A percentile compares a stretch with the other conserved stretches of the same genome.
Evolutionary conservation across 2,888 invertebrate genomes (phyloP).

Genomic region (Matsumyia berberina): DNA sequence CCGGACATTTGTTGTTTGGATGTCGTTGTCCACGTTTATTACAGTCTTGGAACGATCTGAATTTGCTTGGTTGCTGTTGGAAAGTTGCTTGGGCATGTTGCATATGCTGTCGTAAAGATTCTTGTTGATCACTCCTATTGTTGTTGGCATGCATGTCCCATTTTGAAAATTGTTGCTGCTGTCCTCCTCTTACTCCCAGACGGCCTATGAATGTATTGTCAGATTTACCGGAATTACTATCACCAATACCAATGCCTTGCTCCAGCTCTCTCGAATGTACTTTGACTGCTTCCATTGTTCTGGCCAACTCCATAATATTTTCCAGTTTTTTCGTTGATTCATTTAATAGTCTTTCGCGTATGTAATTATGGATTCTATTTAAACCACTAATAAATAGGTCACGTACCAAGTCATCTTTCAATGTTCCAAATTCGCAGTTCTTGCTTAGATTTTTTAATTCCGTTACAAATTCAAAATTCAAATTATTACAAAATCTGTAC

Average conservation of each 20-base stretch:
- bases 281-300: slow-evolving; percentile 12
- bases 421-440: neutral
- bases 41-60: neutral
- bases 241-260: neutral
- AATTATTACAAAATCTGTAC: too few species aligned
- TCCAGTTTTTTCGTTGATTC: slow-evolving; percentile 3
- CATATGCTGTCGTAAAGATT: too few species aligned
- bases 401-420: slow-evolving; percentile 6
- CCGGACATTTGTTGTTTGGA: neutral
- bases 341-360: slow-evolving; percentile 5
- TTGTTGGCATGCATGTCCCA: neutral
- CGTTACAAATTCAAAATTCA: slow-evolving; percentile 9
- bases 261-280: slow-evolving; percentile 16
- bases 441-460: slow-evolving; percentile 14
- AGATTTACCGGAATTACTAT: neutral
- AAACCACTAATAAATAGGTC: slow-evolving; percentile 16
- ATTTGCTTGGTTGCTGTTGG: neutral
- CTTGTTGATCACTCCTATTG: neutral
- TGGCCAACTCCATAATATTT: slow-evolving; percentile 2
- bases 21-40: neutral
- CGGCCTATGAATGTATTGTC: neutral
- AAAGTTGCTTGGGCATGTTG: neutral
- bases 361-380: slow-evolving; percentile 22
- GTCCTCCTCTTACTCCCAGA: neutral
- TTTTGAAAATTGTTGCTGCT: neutral